These are phyloP conservation scores for Ceryle rudis DNA, from an alignment of 2,797 vertebrate species.

Conservation along the genomic window DNA sequence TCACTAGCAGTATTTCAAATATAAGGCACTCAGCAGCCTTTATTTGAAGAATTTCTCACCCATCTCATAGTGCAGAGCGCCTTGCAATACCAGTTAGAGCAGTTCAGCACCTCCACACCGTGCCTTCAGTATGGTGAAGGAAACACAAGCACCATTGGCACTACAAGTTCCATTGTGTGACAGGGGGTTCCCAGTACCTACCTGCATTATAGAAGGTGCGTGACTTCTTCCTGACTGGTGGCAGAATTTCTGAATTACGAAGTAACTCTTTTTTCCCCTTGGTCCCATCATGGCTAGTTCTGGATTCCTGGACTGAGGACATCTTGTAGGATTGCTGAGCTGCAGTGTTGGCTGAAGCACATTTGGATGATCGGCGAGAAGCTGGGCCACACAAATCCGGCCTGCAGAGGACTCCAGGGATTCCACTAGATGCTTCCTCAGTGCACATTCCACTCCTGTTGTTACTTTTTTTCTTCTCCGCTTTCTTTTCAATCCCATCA, in stretches of 20 bases:
- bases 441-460: accelerated
- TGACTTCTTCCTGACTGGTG: conserved; percentile 87
- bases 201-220: conserved; percentile 92
- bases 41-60: not conserved
- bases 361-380: not conserved
- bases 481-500: not conserved
- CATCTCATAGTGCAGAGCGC: not conserved
- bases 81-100: not conserved
- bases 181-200: conserved; percentile 48
- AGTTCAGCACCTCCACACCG: not conserved
- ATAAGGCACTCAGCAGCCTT: not conserved
- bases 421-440: not conserved
- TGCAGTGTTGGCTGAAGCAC: accelerated
- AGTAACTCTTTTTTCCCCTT: conserved; percentile 3
- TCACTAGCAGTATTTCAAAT: not conserved
- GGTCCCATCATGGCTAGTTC: not conserved
- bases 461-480: not conserved
- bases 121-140: not conserved
- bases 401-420: not conserved
- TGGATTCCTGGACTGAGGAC: not conserved
- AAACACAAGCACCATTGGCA: not conserved
- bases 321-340: not conserved
- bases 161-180: not conserved
- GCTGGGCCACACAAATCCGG: not conserved
- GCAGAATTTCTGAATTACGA: conserved; percentile 43